Evolutionary conservation across 2,797 vertebrate genomes (phyloP).

Genomic region (Crenichthys baileyi): DNA sequence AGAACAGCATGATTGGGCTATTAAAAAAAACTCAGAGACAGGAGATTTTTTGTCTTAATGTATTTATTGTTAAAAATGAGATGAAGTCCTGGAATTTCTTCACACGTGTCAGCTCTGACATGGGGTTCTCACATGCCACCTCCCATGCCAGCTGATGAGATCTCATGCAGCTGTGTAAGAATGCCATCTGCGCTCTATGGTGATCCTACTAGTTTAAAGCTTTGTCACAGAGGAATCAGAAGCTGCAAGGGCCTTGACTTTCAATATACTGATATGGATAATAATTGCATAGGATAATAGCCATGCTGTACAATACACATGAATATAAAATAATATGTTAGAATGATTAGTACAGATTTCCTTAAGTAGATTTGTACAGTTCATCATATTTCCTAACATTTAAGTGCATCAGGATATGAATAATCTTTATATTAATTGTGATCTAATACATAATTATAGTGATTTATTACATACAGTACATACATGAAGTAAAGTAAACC

Average conservation of each 20-base stretch:
- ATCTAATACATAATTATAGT: conserved; percentile 74
- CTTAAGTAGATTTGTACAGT: conserved; percentile 78
- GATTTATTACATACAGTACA: conserved; percentile 78
- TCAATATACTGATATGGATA: conserved; percentile 78
- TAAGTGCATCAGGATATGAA: conserved; percentile 90
- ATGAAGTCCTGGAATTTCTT: conserved; percentile 83
- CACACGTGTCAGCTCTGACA: conserved; percentile 68
- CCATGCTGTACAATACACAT: conserved; percentile 94
- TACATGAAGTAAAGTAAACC: conserved; percentile 72
- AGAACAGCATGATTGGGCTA: too few species aligned
- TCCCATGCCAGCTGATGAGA: conserved; percentile 84
- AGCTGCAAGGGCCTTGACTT: conserved; percentile 72
- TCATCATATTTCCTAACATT: conserved; percentile 81
- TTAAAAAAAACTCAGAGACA: conserved; percentile 11
- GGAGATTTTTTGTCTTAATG: conserved; percentile 63
- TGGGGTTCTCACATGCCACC: conserved; percentile 73
- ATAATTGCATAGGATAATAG: conserved; percentile 98
- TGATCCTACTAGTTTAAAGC: conserved; percentile 88
- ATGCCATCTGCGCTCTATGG: conserved; percentile 76
- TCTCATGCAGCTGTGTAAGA: conserved; percentile 87
- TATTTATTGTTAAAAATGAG: conserved; percentile 98
- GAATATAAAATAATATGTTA: conserved; percentile 85
- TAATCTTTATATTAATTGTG: conserved; percentile 75
- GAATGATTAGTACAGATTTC: conserved; percentile 74
- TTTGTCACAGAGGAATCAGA: conserved; percentile 83